These are phyloP conservation scores for Hycleus cichorii DNA, from an alignment of 1,140 invertebrate genomes.

Conservation along the genomic window DNA sequence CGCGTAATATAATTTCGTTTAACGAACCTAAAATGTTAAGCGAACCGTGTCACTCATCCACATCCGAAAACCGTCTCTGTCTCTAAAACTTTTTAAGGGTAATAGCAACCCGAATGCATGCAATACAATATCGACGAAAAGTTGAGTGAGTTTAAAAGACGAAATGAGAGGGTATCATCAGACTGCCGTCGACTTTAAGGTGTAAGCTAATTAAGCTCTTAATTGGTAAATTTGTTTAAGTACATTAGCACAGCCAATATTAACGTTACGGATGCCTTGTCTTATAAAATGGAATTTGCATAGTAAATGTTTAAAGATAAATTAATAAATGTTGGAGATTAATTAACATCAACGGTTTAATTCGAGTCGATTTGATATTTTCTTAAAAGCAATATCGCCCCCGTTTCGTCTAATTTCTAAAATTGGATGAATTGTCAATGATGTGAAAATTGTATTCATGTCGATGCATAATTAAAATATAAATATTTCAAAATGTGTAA, in stretches of 20 bases:
- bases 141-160: neutral
- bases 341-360: neutral
- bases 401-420: neutral
- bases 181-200: neutral
- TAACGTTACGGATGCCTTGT: conserved; percentile 13
- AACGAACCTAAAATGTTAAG: conserved; percentile 22
- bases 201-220: conserved; percentile 24
- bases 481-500: conserved; percentile 5
- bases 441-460: neutral
- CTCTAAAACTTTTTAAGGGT: neutral
- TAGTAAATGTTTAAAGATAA: conserved; percentile 18
- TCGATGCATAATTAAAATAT: conserved; percentile 9
- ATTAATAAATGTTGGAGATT: conserved; percentile 3
- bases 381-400: neutral
- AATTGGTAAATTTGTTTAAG: conserved; percentile 26
- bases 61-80: conserved; percentile 1
- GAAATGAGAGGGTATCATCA: too few species aligned
- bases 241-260: conserved; percentile 26
- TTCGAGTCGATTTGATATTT: neutral
- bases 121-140: conserved; percentile 18
- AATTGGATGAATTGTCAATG: neutral
- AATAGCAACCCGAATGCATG: conserved; percentile 14
- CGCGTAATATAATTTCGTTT: conserved; percentile 24
- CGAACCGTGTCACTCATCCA: conserved; percentile 20
- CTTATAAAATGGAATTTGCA: conserved; percentile 9